A percentile compares a stretch with the other conserved stretches of the same genome.
phyloP scores from a whole-genome alignment of 2,888 invertebrate genomes.

The Choreutis nemorana region DNA sequence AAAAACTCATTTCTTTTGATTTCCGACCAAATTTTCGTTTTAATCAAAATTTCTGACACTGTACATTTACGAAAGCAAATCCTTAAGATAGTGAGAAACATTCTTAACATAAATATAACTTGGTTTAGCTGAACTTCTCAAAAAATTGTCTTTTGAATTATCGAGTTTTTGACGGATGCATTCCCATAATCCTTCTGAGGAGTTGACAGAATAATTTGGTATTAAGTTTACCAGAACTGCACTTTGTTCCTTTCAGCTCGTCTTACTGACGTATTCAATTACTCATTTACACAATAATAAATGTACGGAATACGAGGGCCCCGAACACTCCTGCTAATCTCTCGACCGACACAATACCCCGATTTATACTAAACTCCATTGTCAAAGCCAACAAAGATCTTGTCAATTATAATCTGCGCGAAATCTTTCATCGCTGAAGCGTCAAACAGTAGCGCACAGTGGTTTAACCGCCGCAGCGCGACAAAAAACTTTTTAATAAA shows the following conservation, averaged over 20 bases:
- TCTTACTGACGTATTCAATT: conserved; percentile 35
- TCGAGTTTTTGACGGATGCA: conserved; percentile 16
- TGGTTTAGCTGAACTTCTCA: too few species aligned
- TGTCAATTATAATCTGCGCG: conserved; percentile 61
- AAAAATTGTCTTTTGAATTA: conserved; percentile 4
- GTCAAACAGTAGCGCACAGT: conserved; percentile 57
- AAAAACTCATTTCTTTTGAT: too few species aligned
- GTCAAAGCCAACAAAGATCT: conserved; percentile 58
- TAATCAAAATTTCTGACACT: too few species aligned
- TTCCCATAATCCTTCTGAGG: conserved; percentile 33
- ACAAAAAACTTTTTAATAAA: conserved; percentile 40
- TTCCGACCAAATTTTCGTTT: too few species aligned
- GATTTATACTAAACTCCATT: conserved; percentile 52
- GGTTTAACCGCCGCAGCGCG: conserved; percentile 30
- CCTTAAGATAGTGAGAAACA: too few species aligned
- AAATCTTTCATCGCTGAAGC: conserved; percentile 47
- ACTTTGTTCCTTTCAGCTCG: conserved; percentile 25
- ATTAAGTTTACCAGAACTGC: conserved; percentile 42
- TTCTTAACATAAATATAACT: too few species aligned
- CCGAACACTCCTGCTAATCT: conserved; percentile 48
- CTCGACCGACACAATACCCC: conserved; percentile 36
- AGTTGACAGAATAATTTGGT: conserved; percentile 31
- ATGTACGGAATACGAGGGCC: conserved; percentile 24
- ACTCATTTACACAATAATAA: conserved; percentile 34
- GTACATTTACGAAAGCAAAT: too few species aligned